Conservation (phyloP, 2,113 vertebrate genomes). For the Scatophagus argus region DNA sequence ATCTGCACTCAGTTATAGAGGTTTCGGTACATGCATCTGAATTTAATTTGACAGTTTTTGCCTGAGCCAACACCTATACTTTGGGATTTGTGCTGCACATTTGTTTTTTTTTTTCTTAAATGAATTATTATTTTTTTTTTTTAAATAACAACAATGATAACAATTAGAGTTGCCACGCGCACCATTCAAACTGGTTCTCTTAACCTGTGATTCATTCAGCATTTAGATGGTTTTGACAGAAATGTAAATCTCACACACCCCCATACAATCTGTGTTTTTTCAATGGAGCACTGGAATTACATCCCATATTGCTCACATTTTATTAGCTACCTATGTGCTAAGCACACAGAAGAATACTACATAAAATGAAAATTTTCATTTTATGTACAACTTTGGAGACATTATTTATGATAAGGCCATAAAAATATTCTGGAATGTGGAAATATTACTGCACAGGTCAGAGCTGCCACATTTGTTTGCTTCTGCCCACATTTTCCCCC, state of each 20-base stretch:
- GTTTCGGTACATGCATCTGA: not conserved
- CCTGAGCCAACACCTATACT: no score
- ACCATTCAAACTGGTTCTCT: not conserved
- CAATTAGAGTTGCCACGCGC: not conserved
- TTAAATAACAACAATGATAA: not conserved
- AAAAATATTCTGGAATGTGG: not conserved
- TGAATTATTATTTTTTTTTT: not conserved
- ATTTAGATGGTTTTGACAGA: not conserved
- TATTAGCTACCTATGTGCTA: not conserved
- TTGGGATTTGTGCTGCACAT: not conserved
- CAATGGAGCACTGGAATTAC: not conserved
- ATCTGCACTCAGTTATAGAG: not conserved
- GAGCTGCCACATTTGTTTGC: slow-evolving; percentile 29
- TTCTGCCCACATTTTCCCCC: slow-evolving; percentile 4
- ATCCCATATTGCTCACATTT: not conserved
- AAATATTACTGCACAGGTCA: not conserved
- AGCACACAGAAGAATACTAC: no score
- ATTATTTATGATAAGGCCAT: not conserved
- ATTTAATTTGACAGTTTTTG: not conserved
- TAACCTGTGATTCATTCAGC: not conserved
- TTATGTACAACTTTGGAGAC: not conserved
- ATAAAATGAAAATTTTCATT: no score
- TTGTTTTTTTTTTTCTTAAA: not conserved
- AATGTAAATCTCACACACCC: not conserved
- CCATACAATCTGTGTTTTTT: not conserved